Percentiles rank a stretch among this genome's conserved stretches.
Conservation (phyloP, 2,797 vertebrate genomes). For the Morelia viridis region DNA sequence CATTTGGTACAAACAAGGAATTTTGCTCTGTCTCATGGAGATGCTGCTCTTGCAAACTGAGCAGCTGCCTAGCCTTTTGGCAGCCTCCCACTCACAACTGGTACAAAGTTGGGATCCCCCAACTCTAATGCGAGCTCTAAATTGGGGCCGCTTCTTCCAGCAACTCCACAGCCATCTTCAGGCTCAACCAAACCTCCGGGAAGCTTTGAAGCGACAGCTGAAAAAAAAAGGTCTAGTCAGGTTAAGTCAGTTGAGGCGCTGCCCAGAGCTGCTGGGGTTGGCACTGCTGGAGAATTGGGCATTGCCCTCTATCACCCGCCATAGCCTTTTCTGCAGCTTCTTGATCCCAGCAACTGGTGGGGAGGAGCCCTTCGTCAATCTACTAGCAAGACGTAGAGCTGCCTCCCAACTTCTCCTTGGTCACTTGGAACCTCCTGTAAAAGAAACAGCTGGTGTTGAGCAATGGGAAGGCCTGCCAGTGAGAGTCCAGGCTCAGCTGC, state of each 20-base stretch:
- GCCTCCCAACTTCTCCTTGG: slow-evolving; percentile 61
- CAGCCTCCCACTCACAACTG: slow-evolving; percentile 61
- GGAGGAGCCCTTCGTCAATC: background rate
- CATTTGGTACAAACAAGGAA: background rate
- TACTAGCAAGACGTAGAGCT: slow-evolving; percentile 57
- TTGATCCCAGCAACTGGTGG: background rate
- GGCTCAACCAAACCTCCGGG: slow-evolving; percentile 58
- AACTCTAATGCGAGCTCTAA: slow-evolving; percentile 74
- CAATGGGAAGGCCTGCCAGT: background rate
- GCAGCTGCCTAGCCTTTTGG: slow-evolving; percentile 69
- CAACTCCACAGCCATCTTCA: slow-evolving; percentile 75
- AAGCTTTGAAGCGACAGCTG: slow-evolving; percentile 70
- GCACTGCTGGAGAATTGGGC: slow-evolving; percentile 79
- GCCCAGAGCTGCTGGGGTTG: slow-evolving; percentile 71
- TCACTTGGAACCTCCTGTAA: background rate
- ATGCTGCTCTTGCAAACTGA: slow-evolving; percentile 67
- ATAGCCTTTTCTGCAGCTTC: slow-evolving; percentile 62
- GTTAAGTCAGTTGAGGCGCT: slow-evolving; percentile 74
- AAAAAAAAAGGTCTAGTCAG: slow-evolving; percentile 43
- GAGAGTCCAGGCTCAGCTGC: slow-evolving; percentile 74
- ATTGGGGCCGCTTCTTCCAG: slow-evolving; percentile 83
- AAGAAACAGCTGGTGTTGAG: accelerated
- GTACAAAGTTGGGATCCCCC: slow-evolving; percentile 77
- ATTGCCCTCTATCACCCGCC: slow-evolving; percentile 63
- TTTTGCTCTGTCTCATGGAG: slow-evolving; percentile 31